Percentiles rank a stretch among this genome's conserved stretches.
Evolutionary conservation across 1,140 invertebrate genomes (phyloP).

Genomic region (Drosophila varians): DNA sequence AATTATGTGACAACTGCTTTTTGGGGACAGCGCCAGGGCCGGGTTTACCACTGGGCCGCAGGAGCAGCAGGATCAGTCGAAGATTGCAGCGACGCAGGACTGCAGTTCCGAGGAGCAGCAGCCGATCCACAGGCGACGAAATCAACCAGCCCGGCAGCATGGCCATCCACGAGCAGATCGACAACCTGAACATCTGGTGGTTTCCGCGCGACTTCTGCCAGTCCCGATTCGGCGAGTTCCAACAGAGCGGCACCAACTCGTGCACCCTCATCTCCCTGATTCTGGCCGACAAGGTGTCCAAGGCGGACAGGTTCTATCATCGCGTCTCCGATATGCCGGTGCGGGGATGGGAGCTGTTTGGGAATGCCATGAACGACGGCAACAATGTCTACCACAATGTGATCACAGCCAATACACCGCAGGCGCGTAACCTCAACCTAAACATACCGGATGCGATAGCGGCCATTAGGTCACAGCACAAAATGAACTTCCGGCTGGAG

Average conservation of each 20-base stretch:
- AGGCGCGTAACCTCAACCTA: constrained; percentile 61
- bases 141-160: constrained; percentile 23
- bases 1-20: constrained; percentile 63
- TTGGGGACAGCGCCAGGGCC: constrained; percentile 40
- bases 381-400: constrained; percentile 76
- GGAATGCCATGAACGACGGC: constrained; percentile 78
- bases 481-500: constrained; percentile 74
- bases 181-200: constrained; percentile 81
- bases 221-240: constrained; percentile 73
- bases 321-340: constrained; percentile 55
- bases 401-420: constrained; percentile 57
- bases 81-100: constrained; percentile 1
- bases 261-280: constrained; percentile 77
- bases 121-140: not conserved
- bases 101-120: not conserved
- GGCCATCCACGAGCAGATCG: constrained; percentile 76
- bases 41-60: constrained; percentile 26
- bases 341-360: constrained; percentile 70
- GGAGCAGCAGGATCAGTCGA: not conserved
- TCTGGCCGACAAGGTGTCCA: constrained; percentile 73
- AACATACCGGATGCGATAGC: constrained; percentile 78
- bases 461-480: constrained; percentile 65
- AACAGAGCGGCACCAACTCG: constrained; percentile 77
- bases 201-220: constrained; percentile 78
- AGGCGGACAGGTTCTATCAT: constrained; percentile 62